These are phyloP conservation scores for Arbacia lixula DNA, from an alignment of 53 echinoderm and acorn worm species.

Conservation along the genomic window DNA sequence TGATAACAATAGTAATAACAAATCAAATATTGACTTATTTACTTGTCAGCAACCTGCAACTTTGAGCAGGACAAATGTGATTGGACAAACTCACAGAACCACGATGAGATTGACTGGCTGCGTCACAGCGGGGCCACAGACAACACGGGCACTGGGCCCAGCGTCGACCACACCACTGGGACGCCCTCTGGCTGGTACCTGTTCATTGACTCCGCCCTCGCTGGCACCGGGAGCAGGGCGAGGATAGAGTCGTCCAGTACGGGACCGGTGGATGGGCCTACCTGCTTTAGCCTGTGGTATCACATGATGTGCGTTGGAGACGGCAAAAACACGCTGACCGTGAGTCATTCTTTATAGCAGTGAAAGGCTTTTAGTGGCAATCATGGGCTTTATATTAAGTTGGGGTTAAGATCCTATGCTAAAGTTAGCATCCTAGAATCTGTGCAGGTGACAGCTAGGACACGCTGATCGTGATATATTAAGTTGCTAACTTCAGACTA, in stretches of 20 bases:
- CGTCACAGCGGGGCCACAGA: constrained; percentile 74
- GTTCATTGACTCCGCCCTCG: constrained; percentile 75
- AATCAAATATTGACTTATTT: no score
- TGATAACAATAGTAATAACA: no score
- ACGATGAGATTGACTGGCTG: constrained; percentile 84
- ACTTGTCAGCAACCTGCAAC: constrained; percentile 64
- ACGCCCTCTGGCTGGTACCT: constrained; percentile 87
- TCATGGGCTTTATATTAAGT: no score
- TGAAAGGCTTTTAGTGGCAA: no score
- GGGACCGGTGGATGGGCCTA: background rate
- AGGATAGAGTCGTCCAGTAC: constrained; percentile 63
- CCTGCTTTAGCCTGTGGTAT: constrained; percentile 41
- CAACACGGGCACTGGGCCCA: constrained; percentile 65
- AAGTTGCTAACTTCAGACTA: no score
- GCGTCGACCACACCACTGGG: constrained; percentile 75
- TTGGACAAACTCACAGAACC: constrained; percentile 75
- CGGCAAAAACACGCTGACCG: background rate
- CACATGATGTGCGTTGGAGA: constrained; percentile 8
- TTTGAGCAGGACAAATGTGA: constrained; percentile 77
- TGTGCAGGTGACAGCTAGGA: no score
- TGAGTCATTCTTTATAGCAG: no score
- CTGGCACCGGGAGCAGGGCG: constrained; percentile 54
- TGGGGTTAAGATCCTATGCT: no score
- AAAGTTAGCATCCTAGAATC: no score
- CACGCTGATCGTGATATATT: no score